These are phyloP conservation scores for Ephestia elutella DNA, from an alignment of 1,140 invertebrate species.

Conservation along the genomic window DNA sequence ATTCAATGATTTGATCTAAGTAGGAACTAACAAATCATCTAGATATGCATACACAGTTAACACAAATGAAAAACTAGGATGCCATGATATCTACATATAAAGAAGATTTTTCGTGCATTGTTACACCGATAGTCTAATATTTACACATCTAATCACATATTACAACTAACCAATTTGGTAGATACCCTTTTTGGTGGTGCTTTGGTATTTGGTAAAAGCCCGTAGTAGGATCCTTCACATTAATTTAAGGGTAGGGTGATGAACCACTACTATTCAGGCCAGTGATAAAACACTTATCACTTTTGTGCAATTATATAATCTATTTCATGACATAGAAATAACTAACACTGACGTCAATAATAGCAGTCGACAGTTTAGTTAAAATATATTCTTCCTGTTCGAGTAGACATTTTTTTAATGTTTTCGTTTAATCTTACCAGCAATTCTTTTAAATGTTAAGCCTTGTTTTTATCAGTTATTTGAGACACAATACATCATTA, in stretches of 20 bases:
- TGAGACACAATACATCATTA: not conserved
- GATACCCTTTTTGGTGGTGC: not conserved
- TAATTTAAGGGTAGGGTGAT: not conserved
- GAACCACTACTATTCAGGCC: conserved; percentile 1
- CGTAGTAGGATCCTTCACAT: not conserved
- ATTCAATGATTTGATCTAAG: not conserved
- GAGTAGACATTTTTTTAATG: conserved; percentile 11
- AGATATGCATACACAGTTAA: not conserved
- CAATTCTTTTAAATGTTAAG: not conserved
- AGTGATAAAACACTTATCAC: not conserved
- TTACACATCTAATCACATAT: not conserved
- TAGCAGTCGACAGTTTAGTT: conserved; percentile 15
- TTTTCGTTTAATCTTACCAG: not conserved
- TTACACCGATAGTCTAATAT: not conserved
- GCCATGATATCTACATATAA: not conserved
- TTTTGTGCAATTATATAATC: conserved; percentile 6
- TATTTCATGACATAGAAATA: not conserved
- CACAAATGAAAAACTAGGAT: not conserved
- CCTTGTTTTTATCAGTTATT: no score
- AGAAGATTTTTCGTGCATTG: conserved; percentile 2
- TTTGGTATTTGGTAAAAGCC: not conserved
- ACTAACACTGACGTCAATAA: conserved; percentile 7
- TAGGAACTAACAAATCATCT: not conserved
- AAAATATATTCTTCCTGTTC: conserved; percentile 23
- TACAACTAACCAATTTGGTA: not conserved